phyloP scores from a whole-genome alignment of 1,140 invertebrate species.

The Caenorhabditis latens region DNA sequence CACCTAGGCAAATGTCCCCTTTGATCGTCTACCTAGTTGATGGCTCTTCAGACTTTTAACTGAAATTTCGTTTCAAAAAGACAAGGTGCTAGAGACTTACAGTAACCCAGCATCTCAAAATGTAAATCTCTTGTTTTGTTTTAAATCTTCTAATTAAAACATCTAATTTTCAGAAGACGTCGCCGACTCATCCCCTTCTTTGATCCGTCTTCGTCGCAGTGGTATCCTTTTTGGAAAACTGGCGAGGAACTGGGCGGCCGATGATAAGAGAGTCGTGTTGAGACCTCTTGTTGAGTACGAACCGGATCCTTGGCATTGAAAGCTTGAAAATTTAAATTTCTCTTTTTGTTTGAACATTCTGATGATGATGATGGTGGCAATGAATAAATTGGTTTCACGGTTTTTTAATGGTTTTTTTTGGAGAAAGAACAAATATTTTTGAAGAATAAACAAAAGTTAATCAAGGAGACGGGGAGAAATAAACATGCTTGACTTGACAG shows the following conservation, averaged over 20 bases:
- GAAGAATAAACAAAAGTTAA: background rate
- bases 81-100: too few species aligned
- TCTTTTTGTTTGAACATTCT: conserved; percentile 4
- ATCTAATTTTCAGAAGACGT: background rate
- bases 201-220: conserved; percentile 11
- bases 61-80: too few species aligned
- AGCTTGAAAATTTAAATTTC: background rate
- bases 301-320: conserved; percentile 35
- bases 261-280: conserved; percentile 14
- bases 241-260: conserved; percentile 26
- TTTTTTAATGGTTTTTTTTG: background rate
- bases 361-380: background rate
- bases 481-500: too few species aligned
- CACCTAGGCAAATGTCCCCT: too few species aligned
- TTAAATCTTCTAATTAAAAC: background rate
- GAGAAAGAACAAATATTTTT: background rate
- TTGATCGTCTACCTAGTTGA: too few species aligned
- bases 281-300: conserved; percentile 14
- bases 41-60: too few species aligned
- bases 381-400: conserved; percentile 26
- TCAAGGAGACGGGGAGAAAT: background rate
- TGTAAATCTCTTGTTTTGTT: background rate
- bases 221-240: conserved; percentile 23
- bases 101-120: too few species aligned
- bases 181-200: background rate